phyloP scores from a whole-genome alignment of 1,140 invertebrate genomes.

The Penaeus vannamei region DNA sequence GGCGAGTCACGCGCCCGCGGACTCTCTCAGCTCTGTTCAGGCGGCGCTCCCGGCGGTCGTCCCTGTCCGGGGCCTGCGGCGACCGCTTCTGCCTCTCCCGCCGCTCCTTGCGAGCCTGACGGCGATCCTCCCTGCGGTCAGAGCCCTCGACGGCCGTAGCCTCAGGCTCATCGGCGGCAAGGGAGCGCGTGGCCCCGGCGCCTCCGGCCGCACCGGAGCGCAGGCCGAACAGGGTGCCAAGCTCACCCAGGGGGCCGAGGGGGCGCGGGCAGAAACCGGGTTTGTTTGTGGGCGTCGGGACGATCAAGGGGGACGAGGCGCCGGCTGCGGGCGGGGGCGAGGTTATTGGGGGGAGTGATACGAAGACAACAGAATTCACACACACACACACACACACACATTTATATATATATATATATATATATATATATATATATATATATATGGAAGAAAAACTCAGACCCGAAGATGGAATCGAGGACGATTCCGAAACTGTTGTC shows the following conservation, averaged over 20 bases:
- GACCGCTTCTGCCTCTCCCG: background rate
- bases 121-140: background rate
- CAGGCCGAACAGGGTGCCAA: background rate
- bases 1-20: constrained; percentile 4
- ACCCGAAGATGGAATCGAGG: too few relatives aligned
- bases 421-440: too few relatives aligned
- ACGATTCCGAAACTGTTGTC: too few relatives aligned
- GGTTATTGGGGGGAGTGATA: background rate
- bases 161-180: background rate
- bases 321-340: background rate
- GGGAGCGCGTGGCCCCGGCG: background rate
- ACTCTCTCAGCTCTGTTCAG: background rate
- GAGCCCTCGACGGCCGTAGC: background rate
- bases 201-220: background rate
- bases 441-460: too few relatives aligned
- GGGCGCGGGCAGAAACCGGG: constrained; percentile 10
- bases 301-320: background rate
- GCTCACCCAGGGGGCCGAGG: background rate
- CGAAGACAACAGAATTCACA: too few relatives aligned
- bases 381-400: too few relatives aligned
- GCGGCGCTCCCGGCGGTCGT: constrained; percentile 21
- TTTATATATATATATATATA: too few relatives aligned
- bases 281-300: background rate
- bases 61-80: background rate
- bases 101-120: background rate